phyloP scores from a whole-genome alignment of 2,797 vertebrate species.

The Amniataba percoides region DNA sequence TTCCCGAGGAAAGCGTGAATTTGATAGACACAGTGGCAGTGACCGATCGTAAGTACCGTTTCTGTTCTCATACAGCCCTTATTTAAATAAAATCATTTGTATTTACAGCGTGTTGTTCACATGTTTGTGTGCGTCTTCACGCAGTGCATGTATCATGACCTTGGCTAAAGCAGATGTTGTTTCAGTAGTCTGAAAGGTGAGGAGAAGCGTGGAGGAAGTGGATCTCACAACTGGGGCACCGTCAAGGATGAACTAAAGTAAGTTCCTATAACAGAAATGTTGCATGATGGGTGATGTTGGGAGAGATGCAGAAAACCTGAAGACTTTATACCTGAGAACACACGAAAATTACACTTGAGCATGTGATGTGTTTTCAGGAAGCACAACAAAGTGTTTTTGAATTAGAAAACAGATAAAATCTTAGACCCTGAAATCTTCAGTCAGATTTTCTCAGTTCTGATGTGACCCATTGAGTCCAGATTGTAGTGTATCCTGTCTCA shows the following conservation, averaged over 20 bases:
- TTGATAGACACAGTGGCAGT: conserved; percentile 98
- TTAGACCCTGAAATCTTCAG: too few species aligned
- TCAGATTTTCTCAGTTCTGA: neutral
- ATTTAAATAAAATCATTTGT: neutral
- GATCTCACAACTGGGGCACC: conserved; percentile 99
- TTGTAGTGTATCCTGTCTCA: neutral
- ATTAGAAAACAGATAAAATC: too few species aligned
- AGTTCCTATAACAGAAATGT: conserved; percentile 71
- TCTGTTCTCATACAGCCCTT: conserved; percentile 13
- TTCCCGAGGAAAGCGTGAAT: conserved; percentile 97
- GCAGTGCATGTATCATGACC: conserved; percentile 17
- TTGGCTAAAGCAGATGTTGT: conserved; percentile 84
- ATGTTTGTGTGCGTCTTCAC: neutral
- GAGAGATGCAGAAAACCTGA: neutral
- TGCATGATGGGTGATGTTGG: neutral
- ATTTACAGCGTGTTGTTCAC: neutral
- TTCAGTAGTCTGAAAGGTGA: conserved; percentile 98
- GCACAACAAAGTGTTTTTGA: too few species aligned
- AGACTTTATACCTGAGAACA: neutral
- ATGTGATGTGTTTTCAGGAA: neutral
- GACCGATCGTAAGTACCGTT: conserved; percentile 93
- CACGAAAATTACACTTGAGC: neutral
- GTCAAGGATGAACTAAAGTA: conserved; percentile 98
- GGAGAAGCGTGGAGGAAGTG: conserved; percentile 97
- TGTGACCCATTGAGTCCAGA: too few species aligned